Base-by-base conservation (phyloP, 2,113 vertebrate species). In the Triplophysa rosa region DNA sequence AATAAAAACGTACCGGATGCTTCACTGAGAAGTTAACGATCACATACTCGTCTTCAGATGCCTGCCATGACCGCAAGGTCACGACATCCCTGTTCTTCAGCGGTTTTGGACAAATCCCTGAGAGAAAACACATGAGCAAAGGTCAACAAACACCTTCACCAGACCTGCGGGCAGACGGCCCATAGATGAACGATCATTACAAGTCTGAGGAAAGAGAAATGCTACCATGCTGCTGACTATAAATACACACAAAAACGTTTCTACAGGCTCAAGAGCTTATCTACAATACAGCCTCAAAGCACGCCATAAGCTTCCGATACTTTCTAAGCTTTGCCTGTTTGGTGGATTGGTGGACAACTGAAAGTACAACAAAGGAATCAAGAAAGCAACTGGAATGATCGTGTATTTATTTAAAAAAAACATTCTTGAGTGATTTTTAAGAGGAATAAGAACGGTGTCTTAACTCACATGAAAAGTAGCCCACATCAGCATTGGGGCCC, bases 1-100 rank as follows among this genome's bases (percentile, higher is more conserved):
- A n/a, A 23, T 64, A 33, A n/a, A 3, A 52, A 45, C 88, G 9
- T 90, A 94, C 93, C 67, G 84, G 89, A 79, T 94, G 93, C 87
- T 94, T 94, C 79, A 95, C 87, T 0, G 94, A 95, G 92, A 91
- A 93, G 87, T 93, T 94, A 45, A 92, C 33, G 45, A 94, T 91
- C 2, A 90, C 37, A 58, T 90, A 93, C 67, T 89, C 92, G 0
- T 92, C 90, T 11, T 91, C 91, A 26, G 24, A 87, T 3, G 90
- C 80, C 62, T 80, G 87, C 94, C 93, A 93, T 0, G 94, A 92
- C 8, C 93, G 88, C 78, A 94, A 79, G 0, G 89, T 94, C 52
- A 92, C 89, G 1, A 91, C 89, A 61, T 92, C 91, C 61, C 92
- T 83, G 88, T 92, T 93, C 78, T 87, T 92, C 58, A 91, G 87